These are phyloP conservation scores for Lasioglossum malachurum DNA, from an alignment of 2,888 invertebrate genomes.

Conservation along the genomic window DNA sequence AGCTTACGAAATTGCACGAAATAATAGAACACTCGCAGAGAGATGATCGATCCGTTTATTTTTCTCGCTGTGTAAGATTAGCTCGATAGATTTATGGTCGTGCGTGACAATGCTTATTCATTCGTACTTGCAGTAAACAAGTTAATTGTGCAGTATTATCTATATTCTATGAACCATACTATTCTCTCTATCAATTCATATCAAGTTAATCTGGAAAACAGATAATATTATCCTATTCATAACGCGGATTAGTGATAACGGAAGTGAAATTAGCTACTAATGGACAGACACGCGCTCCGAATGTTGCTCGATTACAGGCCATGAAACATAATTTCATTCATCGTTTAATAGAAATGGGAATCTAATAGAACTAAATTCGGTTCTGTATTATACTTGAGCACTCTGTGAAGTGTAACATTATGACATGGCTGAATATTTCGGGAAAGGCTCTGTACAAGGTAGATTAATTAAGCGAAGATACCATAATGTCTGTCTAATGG, in stretches of 20 bases:
- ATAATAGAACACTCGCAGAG: too few species aligned
- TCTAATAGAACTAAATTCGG: not conserved
- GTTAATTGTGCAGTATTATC: not conserved
- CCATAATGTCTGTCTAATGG: not conserved
- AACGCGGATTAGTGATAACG: not conserved
- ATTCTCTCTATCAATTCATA: not conserved
- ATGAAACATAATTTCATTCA: not conserved
- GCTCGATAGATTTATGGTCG: too few species aligned
- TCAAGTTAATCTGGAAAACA: not conserved
- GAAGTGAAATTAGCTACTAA: not conserved
- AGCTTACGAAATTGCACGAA: too few species aligned
- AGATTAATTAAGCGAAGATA: not conserved
- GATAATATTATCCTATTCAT: not conserved
- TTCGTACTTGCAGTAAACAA: not conserved
- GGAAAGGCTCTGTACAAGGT: not conserved
- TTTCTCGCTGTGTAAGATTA: not conserved
- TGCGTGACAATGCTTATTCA: not conserved
- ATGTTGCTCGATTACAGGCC: not conserved
- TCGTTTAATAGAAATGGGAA: not conserved
- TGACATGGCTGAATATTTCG: not conserved
- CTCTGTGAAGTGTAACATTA: not conserved
- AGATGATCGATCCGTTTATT: not conserved
- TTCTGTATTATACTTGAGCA: not conserved
- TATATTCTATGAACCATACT: not conserved
- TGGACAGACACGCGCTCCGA: not conserved